Conservation (phyloP, 2,888 invertebrate species). For the Drosophila quinaria region DNA sequence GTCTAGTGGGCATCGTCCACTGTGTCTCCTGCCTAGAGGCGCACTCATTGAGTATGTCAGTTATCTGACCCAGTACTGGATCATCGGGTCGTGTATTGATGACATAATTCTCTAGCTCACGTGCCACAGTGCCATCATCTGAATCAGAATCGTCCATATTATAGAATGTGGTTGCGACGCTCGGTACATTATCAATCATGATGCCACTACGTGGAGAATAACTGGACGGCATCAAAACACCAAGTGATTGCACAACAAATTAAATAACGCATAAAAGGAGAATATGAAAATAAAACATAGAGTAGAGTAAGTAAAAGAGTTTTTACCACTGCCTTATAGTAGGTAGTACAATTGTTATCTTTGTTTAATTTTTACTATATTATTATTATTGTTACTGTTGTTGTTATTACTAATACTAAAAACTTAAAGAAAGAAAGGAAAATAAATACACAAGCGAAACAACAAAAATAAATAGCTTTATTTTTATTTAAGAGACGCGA, state of each 20-base stretch:
- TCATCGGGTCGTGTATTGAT: constrained; percentile 49
- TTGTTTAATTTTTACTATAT: constrained; percentile 22
- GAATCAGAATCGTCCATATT: constrained; percentile 71
- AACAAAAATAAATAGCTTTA: constrained; percentile 14
- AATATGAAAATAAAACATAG: constrained; percentile 73
- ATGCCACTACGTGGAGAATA: constrained; percentile 46
- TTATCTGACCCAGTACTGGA: constrained; percentile 61
- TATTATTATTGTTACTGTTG: constrained; percentile 16
- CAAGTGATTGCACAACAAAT: constrained; percentile 49
- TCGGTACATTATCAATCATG: constrained; percentile 46
- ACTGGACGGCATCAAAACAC: constrained; percentile 55
- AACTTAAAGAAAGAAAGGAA: constrained; percentile 18
- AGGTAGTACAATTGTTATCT: constrained; percentile 6
- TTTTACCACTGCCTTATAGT: constrained; percentile 27
- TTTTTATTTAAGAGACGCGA: constrained; percentile 12
- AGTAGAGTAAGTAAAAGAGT: constrained; percentile 43
- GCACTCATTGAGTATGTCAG: constrained; percentile 36
- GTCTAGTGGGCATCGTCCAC: constrained; percentile 37
- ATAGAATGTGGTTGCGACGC: constrained; percentile 45
- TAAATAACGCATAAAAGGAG: constrained; percentile 51
- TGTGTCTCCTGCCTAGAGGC: constrained; percentile 26
- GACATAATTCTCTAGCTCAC: constrained; percentile 49
- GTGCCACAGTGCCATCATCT: constrained; percentile 59
- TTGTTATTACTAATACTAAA: constrained; percentile 2
- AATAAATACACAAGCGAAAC: constrained; percentile 20